Evolutionary conservation across 2,797 vertebrate genomes (phyloP), one percentile per base, ranked within the genome.

Genomic region (Liasis olivaceus): DNA sequence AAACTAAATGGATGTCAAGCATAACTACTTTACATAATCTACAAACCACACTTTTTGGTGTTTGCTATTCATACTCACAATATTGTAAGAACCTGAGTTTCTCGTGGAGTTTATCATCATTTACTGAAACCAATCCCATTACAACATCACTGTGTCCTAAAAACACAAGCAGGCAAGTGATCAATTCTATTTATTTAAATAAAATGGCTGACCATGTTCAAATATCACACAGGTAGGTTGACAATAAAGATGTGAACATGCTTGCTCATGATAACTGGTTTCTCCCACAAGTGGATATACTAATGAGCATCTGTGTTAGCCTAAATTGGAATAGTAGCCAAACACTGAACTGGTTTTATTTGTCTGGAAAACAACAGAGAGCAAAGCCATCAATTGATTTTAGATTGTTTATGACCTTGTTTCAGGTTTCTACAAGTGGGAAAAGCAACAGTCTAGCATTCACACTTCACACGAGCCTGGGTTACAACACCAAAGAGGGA

Each of bases 71-170:
- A 62, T 89, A 98, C 98, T 98, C 93, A 99, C 99, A 95, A 1
- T 98, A 98, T 95, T 99, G 99, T 89, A 99, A 97, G 97, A 98
- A 99, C 89, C 98, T 98, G 59, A 99, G 98, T 63, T 95, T 98
- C 3, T 98, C 95, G 0, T 98, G 96, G 54, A 99, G 96, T 9
- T 98, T 97, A 0, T 98, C 98, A 14, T 95, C 95, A 91, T 97
- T 99, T 11, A 98, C 88, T 0, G 99, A 99, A 77, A 98, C 97
- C 93, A 99, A 96, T 5, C 99, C 99, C 98, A 99, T 98, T 0
- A 99, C 97, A 36, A 99, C 99, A 72, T 99, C 99, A 56, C 98
- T 98, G 96, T 99, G 99, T 56, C 99, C 99, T 99, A 90, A 93
- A 95, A 90, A 96, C 14, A 56, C 84, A 93, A 94, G 47, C 36